Evolutionary conservation across 1,140 invertebrate species (phyloP).

Genomic region (Trichomalopsis sarcophagae): DNA sequence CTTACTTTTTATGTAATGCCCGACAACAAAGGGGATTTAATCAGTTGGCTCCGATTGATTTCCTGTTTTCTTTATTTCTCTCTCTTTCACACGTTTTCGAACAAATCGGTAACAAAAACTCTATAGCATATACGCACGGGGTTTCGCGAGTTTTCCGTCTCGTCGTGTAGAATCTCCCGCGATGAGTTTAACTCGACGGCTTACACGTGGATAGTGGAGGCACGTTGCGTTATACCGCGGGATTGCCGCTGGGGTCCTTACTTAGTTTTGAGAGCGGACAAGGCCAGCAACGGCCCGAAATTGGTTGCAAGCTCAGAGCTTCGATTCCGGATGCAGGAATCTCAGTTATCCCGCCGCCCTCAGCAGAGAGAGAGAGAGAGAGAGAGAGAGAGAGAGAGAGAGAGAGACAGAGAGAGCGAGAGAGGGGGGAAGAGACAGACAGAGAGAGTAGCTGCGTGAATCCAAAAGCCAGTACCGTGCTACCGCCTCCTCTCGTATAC

Average conservation of each 20-base stretch:
- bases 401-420: background rate
- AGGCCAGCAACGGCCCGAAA: conserved; percentile 58
- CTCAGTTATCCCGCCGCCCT: conserved; percentile 61
- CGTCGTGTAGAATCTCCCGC: background rate
- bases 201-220: background rate
- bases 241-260: conserved; percentile 55
- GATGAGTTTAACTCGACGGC: conserved; percentile 31
- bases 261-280: conserved; percentile 61
- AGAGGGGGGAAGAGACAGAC: no score
- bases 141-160: background rate
- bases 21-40: background rate
- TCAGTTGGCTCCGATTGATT: background rate
- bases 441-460: conserved; percentile 22
- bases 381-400: background rate
- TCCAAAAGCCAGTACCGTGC: conserved; percentile 27
- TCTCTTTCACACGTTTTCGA: no score
- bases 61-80: no score
- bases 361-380: background rate
- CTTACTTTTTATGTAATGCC: no score
- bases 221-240: conserved; percentile 45
- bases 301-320: conserved; percentile 49
- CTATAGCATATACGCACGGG: background rate
- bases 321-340: conserved; percentile 60
- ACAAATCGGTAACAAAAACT: no score
- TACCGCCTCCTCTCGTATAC: conserved; percentile 23